phyloP scores from a whole-genome alignment of 1,140 invertebrate genomes.

The Ctenoplectra terminalis region DNA sequence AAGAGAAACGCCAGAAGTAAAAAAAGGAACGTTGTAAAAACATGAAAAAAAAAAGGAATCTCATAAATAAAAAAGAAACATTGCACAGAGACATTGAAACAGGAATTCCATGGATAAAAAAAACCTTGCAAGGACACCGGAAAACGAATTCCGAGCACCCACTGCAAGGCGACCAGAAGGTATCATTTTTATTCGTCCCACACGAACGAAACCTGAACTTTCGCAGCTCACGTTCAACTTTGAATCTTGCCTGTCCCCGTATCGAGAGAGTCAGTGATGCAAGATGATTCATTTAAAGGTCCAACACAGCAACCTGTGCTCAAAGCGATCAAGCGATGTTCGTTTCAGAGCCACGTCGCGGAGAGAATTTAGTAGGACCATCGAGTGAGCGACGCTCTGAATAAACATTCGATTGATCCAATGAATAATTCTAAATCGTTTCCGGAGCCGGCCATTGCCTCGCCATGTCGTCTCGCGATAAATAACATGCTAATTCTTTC shows the following conservation, averaged over 20 bases:
- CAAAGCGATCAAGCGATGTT: conserved; percentile 23
- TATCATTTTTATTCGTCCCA: no score
- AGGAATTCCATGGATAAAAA: no score
- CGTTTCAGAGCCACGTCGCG: neutral
- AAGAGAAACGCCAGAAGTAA: no score
- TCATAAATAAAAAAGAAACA: no score
- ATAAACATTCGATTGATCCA: conserved; percentile 26
- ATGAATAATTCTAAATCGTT: conserved; percentile 33
- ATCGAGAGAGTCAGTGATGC: conserved; percentile 34
- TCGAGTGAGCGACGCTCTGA: neutral
- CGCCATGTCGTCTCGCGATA: neutral
- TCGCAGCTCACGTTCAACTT: conserved; percentile 19
- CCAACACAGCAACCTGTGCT: neutral
- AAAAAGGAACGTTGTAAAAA: no score
- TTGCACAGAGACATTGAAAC: no score
- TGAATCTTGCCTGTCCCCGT: neutral
- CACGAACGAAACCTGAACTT: conserved; percentile 14
- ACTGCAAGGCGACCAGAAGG: no score
- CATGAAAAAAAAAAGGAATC: no score
- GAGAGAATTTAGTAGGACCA: neutral
- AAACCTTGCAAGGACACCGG: no score
- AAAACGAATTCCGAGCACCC: no score
- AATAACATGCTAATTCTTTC: neutral
- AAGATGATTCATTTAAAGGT: conserved; percentile 29
- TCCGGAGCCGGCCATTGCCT: neutral